Base-by-base conservation (phyloP, 92 coral and sea anemone genomes). In the Epizoanthus scotinus region DNA sequence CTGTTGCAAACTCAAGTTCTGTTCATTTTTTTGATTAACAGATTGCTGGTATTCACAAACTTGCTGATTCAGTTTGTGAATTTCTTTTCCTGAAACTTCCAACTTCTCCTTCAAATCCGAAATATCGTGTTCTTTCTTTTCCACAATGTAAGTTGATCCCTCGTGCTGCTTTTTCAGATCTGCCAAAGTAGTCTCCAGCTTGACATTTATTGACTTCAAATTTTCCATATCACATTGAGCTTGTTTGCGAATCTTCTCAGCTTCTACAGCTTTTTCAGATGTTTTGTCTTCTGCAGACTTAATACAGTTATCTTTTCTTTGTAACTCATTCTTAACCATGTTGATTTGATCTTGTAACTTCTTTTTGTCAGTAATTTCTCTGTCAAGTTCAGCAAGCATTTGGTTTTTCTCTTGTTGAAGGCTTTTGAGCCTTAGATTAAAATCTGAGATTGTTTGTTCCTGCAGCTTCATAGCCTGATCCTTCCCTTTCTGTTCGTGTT, bases 221-320 rank as follows among this genome's bases (percentile, higher is more conserved):
- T 89, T 89, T 44, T 89, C 89, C 72, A 89, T 19, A 70, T 89
- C 92, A 75, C 92, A 89, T 34, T 78, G 82, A 25, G 84, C 79
- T 61, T 89, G 86, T 58, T 85, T 86, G 31, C 82, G 78, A 21
- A 70, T 56, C 66, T 81, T 85, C 27, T 89, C 89, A n/a, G 65
- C 61, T 60, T 89, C 86, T 27, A 60, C n/a, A 53, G 67, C 67
- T 27, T 89, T 73, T 42, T 84, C 86, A 12, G 53, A 21, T 10
- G 86, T 71, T 15, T 84, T 87, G 13, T 59, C 78, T 64, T 87
- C 89, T 52, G 91, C 82, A 40, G 34, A 36, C 67, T 78, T 87
- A 36, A 88, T 70, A n/a, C 78, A 78, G 20, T 42, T 52, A 21
- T 81, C 91, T 50, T 89, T 89, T 71, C 82, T 87, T 42, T 69